phyloP scores from a whole-genome alignment of 2,888 invertebrate genomes.

The Brachypterus glaber region DNA sequence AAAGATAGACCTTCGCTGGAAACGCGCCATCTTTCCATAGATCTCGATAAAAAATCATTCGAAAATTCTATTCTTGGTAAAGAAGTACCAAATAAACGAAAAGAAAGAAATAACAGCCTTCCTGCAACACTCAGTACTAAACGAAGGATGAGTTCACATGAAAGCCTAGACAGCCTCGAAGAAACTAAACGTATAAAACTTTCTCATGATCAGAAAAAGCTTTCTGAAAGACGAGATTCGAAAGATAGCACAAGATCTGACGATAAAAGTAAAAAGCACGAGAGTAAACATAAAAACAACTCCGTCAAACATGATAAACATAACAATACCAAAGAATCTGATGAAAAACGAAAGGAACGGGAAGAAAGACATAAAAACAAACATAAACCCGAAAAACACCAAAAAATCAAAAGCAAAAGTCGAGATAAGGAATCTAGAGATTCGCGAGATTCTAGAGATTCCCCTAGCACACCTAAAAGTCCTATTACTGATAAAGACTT shows the following conservation, averaged over 20 bases:
- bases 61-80: slow-evolving; percentile 24
- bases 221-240: slow-evolving; percentile 57
- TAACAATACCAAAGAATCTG: slow-evolving; percentile 31
- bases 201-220: slow-evolving; percentile 43
- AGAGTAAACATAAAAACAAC: slow-evolving; percentile 50
- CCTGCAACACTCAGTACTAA: slow-evolving; percentile 59
- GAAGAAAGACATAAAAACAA: slow-evolving; percentile 36
- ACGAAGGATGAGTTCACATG: slow-evolving; percentile 70
- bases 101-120: slow-evolving; percentile 53
- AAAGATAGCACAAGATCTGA: slow-evolving; percentile 48
- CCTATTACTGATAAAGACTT: slow-evolving; percentile 47
- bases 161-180: slow-evolving; percentile 48
- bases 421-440: slow-evolving; percentile 34
- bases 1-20: slow-evolving; percentile 32
- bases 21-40: slow-evolving; percentile 43
- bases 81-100: slow-evolving; percentile 41
- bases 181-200: slow-evolving; percentile 56
- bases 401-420: slow-evolving; percentile 34
- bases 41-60: slow-evolving; percentile 38
- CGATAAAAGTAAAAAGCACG: slow-evolving; percentile 36
- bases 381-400: slow-evolving; percentile 31
- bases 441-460: slow-evolving; percentile 29
- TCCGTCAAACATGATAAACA: slow-evolving; percentile 51
- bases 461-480: slow-evolving; percentile 26
- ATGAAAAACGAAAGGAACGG: slow-evolving; percentile 31